Evolutionary conservation across 2,888 invertebrate genomes (phyloP), one percentile per base, ranked within the genome.

Genomic region (Bellardia bayeri): DNA sequence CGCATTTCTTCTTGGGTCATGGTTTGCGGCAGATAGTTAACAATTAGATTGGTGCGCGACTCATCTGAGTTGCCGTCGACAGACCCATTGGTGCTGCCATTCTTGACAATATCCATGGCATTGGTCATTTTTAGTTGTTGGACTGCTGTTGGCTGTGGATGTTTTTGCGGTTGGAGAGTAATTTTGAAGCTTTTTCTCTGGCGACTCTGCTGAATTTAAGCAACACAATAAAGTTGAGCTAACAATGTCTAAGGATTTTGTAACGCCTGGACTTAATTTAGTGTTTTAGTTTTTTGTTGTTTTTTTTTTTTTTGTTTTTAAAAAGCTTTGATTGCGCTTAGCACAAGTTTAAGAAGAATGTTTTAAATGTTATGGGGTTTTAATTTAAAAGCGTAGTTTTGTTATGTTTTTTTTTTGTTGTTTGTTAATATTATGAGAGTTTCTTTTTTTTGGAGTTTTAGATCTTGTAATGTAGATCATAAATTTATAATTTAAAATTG

Each of bases 1-100:
- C 98, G 96, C 92, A 99, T 98, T 95, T 98, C 98, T 94, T 98
- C 98, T 94, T 99, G 98, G 89, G 98, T 97, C 95, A 98, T 97
- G 90, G 96, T 97, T 94, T 98, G 98, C 49, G 98, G 98, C 91
- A 98, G 95, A 94, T 98, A 99, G 95, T 98, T 99, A 92, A 99
- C 97, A 90, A 99, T 98, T 90, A 98, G 95, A 94, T 98, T 98
- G 88, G 97, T 97, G 95, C 98, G 98, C 93, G 98, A 98, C 95
- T 98, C 98, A 95, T 98, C 98, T 93, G 97, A 96, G 93, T 97
- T 97, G 93, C 96, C 96, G 85, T 93, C 93, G 42, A 93, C 93
- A 85, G 93, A 93, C 56, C 93, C 93, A 66, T 93, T 93, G 90
- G 93, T 90, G 89, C 93, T 93, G 94, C 97, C 98, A 94, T 98